phyloP scores from a whole-genome alignment of 1,140 invertebrate genomes.

The Chrysomallon squamiferum region DNA sequence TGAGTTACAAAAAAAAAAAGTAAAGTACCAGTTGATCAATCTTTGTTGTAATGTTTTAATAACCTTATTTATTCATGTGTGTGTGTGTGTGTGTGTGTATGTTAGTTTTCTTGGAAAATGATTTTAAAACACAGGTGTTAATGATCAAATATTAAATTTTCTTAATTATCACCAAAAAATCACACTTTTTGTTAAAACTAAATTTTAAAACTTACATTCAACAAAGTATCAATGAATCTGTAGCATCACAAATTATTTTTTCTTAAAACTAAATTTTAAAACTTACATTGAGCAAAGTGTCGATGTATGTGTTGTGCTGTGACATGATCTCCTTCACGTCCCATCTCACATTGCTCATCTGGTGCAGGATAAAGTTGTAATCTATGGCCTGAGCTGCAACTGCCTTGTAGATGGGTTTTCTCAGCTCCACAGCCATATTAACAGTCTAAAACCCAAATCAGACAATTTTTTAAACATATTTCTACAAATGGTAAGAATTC shows the following conservation, averaged over 20 bases:
- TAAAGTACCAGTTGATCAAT: too few relatives aligned
- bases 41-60: too few relatives aligned
- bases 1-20: too few relatives aligned
- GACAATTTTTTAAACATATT: too few relatives aligned
- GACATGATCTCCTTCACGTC: conserved; percentile 92
- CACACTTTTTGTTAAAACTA: too few relatives aligned
- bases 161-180: too few relatives aligned
- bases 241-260: background rate
- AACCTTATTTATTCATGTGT: too few relatives aligned
- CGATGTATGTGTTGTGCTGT: conserved; percentile 88
- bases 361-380: conserved; percentile 75
- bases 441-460: conserved; percentile 77
- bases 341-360: conserved; percentile 90
- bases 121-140: too few relatives aligned
- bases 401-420: conserved; percentile 84
- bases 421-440: conserved; percentile 74
- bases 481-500: too few relatives aligned
- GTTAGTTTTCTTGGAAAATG: too few relatives aligned
- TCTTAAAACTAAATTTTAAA: background rate
- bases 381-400: conserved; percentile 83
- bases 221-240: background rate
- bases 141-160: too few relatives aligned
- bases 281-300: conserved; percentile 66
- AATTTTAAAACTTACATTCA: background rate
- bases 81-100: too few relatives aligned